Conservation (phyloP, 2,797 vertebrate genomes). For the Carcharodon carcharias region DNA sequence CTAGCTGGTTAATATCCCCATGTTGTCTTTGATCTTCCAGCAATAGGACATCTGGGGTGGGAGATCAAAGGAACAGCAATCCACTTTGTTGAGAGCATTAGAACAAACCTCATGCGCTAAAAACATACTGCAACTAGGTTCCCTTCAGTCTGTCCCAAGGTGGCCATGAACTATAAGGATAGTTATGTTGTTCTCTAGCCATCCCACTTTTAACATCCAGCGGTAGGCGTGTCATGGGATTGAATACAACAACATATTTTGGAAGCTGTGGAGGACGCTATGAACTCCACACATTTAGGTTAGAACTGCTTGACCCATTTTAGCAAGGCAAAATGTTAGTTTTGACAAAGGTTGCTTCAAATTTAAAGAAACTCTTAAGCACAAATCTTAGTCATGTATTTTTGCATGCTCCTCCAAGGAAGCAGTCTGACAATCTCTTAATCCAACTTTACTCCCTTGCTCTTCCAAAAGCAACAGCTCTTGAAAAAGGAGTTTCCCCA, state of each 20-base stretch:
- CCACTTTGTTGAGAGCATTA: not conserved
- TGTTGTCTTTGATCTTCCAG: not conserved
- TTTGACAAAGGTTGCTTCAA: not conserved
- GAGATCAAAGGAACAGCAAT: not conserved
- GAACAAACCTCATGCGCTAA: not conserved
- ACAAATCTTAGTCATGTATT: not conserved
- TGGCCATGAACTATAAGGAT: not conserved
- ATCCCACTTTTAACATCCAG: not conserved
- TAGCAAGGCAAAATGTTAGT: not conserved
- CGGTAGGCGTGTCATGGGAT: not conserved
- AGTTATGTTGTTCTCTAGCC: not conserved
- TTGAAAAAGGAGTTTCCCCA: not conserved
- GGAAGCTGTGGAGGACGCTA: not conserved
- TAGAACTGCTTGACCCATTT: not conserved
- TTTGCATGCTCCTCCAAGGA: not conserved
- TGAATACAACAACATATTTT: not conserved
- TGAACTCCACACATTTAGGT: not conserved
- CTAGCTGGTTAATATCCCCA: not conserved
- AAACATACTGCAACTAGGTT: not conserved
- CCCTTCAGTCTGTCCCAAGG: not conserved
- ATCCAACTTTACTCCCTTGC: not conserved
- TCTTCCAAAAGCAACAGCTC: not conserved
- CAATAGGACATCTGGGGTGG: not conserved
- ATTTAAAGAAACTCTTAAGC: not conserved
- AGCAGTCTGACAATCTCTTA: not conserved